Conservation (phyloP, 2,888 invertebrate genomes). For the Carterocephalus palaemon region DNA sequence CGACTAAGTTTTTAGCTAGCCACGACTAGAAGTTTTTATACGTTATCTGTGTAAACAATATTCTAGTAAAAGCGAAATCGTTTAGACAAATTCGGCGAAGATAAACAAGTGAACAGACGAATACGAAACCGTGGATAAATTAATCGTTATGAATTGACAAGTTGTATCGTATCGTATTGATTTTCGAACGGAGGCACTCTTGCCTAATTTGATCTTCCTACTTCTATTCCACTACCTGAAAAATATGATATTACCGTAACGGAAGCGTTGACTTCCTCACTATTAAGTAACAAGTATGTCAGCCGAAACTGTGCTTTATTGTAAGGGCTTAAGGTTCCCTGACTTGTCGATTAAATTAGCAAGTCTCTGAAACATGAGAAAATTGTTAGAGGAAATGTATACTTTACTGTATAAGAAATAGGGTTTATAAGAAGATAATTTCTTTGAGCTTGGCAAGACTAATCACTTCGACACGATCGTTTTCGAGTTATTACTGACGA, state of each 20-base stretch:
- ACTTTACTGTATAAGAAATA: not conserved
- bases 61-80: no score
- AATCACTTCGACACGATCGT: slow-evolving; percentile 19
- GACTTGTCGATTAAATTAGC: not conserved
- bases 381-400: not conserved
- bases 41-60: no score
- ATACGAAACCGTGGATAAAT: no score
- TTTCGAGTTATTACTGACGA: slow-evolving; percentile 14
- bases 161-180: no score
- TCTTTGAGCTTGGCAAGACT: not conserved
- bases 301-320: slow-evolving; percentile 3
- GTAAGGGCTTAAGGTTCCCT: not conserved
- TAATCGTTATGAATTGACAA: no score
- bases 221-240: slow-evolving; percentile 2
- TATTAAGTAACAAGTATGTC: not conserved
- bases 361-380: not conserved
- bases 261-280: slow-evolving; percentile 16
- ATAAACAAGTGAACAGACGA: no score
- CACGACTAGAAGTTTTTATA: no score
- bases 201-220: slow-evolving; percentile 12
- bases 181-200: not conserved
- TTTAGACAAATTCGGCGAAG: no score
- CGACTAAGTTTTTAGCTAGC: no score
- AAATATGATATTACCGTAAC: slow-evolving; percentile 15
- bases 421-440: no score